Percentiles rank a stretch among this genome's conserved stretches.
Evolutionary conservation across 2,113 vertebrate genomes (phyloP).

Genomic region (Cryptotis parvus): DNA sequence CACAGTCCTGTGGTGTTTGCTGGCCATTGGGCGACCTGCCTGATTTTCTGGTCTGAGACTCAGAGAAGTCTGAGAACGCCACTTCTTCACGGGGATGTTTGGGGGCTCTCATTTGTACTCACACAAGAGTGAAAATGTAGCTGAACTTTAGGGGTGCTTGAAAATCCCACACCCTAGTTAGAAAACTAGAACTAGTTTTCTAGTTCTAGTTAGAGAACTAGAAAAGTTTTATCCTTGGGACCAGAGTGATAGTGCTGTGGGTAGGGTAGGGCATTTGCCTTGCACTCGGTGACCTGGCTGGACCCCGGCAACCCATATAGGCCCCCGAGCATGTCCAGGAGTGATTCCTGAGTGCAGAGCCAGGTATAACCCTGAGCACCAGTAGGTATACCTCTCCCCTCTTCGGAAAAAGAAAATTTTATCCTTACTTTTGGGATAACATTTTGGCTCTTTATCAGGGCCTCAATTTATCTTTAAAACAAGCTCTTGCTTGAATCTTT

Average conservation of each 20-base stretch:
- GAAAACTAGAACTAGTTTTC: no score
- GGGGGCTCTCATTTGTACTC: background rate
- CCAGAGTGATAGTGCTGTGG: no score
- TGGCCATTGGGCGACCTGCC: background rate
- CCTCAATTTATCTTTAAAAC: conserved; percentile 45
- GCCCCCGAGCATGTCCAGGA: no score
- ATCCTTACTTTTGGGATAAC: background rate
- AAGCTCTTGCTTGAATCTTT: conserved; percentile 46
- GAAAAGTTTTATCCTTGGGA: background rate
- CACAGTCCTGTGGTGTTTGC: background rate
- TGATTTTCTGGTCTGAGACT: background rate
- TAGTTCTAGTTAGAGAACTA: no score
- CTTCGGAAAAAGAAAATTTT: no score
- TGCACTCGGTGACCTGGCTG: no score
- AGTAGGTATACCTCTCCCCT: no score
- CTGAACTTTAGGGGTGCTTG: background rate
- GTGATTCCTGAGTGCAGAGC: no score
- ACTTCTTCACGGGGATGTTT: background rate
- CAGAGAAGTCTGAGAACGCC: background rate
- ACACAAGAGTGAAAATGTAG: conserved; percentile 11
- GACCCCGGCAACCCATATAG: no score
- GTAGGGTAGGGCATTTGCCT: no score
- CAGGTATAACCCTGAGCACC: no score
- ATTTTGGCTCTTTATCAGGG: background rate
- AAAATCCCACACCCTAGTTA: no score